phyloP scores from a whole-genome alignment of 2,888 invertebrate genomes.

The Apodemia duryi region DNA sequence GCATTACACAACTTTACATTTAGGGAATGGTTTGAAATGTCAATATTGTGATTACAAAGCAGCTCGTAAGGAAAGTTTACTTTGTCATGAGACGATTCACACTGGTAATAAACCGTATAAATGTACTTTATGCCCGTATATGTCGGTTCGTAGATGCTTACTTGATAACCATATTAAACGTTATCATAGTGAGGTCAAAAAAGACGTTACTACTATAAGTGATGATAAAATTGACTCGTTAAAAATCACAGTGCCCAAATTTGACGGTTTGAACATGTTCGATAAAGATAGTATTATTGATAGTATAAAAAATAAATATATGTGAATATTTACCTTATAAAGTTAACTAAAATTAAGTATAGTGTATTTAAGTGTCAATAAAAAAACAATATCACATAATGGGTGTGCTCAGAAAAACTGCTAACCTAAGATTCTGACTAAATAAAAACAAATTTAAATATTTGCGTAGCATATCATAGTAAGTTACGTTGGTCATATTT shows the following conservation, averaged over 20 bases:
- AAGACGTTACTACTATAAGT: constrained; percentile 38
- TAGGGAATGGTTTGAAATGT: constrained; percentile 51
- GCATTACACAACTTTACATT: constrained; percentile 45
- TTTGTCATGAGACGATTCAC: constrained; percentile 51
- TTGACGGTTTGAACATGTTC: background rate
- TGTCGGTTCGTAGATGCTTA: constrained; percentile 43
- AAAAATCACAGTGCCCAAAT: constrained; percentile 33
- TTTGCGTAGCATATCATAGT: too few species aligned
- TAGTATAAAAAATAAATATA: constrained; percentile 9
- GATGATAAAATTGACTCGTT: constrained; percentile 46
- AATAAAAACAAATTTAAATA: too few species aligned
- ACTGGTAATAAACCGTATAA: constrained; percentile 53
- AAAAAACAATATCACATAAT: too few species aligned
- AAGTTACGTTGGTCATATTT: too few species aligned
- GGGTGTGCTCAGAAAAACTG: too few species aligned
- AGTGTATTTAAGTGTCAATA: too few species aligned
- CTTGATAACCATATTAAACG: constrained; percentile 47
- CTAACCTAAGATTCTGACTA: too few species aligned
- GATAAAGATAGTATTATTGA: constrained; percentile 8
- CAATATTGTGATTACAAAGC: constrained; percentile 50
- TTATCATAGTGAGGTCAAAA: constrained; percentile 40
- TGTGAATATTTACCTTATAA: background rate
- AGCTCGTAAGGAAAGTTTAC: constrained; percentile 44
- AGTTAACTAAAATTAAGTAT: too few species aligned
- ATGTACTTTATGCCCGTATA: constrained; percentile 48